Conservation (phyloP, 2,888 invertebrate species). For the Papilio demoleus region DNA sequence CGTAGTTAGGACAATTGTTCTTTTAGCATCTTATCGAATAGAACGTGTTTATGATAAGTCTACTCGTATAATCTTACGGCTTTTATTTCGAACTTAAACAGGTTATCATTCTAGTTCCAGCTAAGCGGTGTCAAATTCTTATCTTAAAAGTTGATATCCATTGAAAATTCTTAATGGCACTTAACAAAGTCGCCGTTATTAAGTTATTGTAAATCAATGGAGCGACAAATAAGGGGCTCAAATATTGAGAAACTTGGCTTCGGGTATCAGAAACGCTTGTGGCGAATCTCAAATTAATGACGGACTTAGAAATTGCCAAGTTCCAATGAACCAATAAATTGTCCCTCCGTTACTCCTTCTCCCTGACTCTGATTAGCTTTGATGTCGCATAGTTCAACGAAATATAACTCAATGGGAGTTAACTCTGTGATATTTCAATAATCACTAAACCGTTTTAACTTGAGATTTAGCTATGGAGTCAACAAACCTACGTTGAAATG, state of each 20-base stretch:
- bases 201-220: constrained; percentile 57
- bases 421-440: constrained; percentile 30
- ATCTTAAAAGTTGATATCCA: constrained; percentile 38
- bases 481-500: constrained; percentile 52
- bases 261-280: constrained; percentile 51
- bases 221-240: constrained; percentile 65
- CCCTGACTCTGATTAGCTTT: constrained; percentile 54
- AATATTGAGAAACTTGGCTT: constrained; percentile 65
- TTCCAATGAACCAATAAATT: constrained; percentile 67
- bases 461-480: not conserved
- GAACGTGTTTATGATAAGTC: not conserved
- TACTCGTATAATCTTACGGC: not conserved
- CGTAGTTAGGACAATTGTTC: not conserved
- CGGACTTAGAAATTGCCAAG: constrained; percentile 66
- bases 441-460: not conserved
- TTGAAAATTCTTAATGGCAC: constrained; percentile 40
- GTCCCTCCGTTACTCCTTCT: constrained; percentile 51
- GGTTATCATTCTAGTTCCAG: constrained; percentile 35
- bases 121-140: constrained; percentile 44
- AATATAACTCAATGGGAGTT: constrained; percentile 34
- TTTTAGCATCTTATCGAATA: not conserved
- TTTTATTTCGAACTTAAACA: not conserved
- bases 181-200: constrained; percentile 17
- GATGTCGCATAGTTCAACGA: constrained; percentile 46
- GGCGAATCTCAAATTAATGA: constrained; percentile 68